Evolutionary conservation across 1,140 invertebrate genomes (phyloP), one percentile per base, ranked within the genome.

Genomic region (Meteorus sp.): DNA sequence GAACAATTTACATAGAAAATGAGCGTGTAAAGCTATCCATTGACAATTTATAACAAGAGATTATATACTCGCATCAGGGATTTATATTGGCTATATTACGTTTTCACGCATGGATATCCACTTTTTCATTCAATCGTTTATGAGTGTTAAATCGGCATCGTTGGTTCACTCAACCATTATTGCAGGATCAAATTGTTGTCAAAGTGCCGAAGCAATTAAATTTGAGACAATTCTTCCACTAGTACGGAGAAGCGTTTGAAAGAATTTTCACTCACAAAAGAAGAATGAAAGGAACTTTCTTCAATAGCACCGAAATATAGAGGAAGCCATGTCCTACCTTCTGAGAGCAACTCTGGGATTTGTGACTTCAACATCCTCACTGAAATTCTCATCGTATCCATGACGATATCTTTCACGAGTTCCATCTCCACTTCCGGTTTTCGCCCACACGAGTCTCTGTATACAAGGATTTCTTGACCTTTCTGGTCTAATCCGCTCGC

Each of bases 341-440:
- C 89, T 84, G 9, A 91, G 69, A 1, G 90, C 89, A 59, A 90
- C 83, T 37, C 88, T 81, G 2, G 90, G 89, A 76, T 89, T 91
- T 5, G 87, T 85, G 23, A 88, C 86, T 20, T 86, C 85, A 64
- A 85, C 84, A 58, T 85, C 83, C 63, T 83, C 81, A 51, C 73
- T 59, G 59, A 80, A 74, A 17, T 83, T 76, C 67, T 82, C 77
- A 17, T 82, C 80, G 4, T 84, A 76, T 33, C 86, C 13, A 7
- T 19, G 52, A 20, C 70, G 69, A 58, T 71, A 67, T 20, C 72
- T 73, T 2, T 70, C 58, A 0, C 67, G 50, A 58, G 31, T 41
- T 29, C 47, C 4, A n/a, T 27, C 20, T 15, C 7, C 6, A 50
- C n/a, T 15, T 27, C 20, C 47, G 22, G 41, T 48, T 37, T 57